Conservation (phyloP, 2,113 vertebrate genomes). For the Monarcha castaneiventris region DNA sequence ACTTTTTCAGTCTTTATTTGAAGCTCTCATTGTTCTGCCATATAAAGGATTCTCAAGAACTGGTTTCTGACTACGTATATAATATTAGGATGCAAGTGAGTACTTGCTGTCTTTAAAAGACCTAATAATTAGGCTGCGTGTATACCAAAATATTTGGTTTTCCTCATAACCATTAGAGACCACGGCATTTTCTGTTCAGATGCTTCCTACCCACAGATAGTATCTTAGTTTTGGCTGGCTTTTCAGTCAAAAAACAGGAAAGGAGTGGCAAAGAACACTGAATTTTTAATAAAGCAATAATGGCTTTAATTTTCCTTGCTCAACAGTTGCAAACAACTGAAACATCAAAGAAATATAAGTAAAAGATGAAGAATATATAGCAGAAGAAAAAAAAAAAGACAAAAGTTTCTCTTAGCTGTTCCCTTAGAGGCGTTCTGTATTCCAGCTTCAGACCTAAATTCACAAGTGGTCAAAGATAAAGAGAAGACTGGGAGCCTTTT, state of each 20-base stretch:
- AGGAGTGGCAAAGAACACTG: conserved; percentile 31
- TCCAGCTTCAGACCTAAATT: background rate
- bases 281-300: background rate
- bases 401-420: background rate
- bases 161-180: background rate
- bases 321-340: conserved; percentile 1
- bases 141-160: background rate
- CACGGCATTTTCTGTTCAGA: background rate
- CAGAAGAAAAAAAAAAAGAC: background rate
- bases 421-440: background rate
- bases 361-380: background rate
- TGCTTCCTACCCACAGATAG: conserved; percentile 39
- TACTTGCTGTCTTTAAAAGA: conserved; percentile 24
- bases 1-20: background rate
- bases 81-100: conserved; percentile 25
- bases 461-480: background rate
- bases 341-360: background rate
- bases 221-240: conserved; percentile 11
- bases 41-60: background rate
- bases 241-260: conserved; percentile 32
- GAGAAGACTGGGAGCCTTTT: background rate
- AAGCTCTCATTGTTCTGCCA: background rate
- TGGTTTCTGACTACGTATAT: background rate
- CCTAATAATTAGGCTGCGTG: background rate
- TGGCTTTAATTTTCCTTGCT: background rate